These are phyloP conservation scores for Setophaga petechia DNA, from an alignment of 2,113 vertebrate genomes.

Conservation along the genomic window DNA sequence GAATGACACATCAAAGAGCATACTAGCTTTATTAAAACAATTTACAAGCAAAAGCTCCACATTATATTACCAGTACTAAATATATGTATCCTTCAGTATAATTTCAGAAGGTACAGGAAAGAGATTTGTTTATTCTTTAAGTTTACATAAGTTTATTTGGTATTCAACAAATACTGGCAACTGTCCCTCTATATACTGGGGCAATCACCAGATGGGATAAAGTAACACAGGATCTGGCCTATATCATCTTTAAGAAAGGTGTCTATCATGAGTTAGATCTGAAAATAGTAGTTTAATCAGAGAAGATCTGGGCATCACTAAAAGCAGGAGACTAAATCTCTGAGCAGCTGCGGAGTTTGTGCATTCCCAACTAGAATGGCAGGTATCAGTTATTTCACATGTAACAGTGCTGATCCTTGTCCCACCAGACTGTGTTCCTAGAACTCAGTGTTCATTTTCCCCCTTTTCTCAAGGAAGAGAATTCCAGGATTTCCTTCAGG, in stretches of 20 bases:
- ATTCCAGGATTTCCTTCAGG: background rate
- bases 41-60: conserved; percentile 15
- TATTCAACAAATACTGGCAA: background rate
- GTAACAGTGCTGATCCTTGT: background rate
- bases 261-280: background rate
- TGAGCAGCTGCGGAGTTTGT: background rate
- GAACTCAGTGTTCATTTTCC: background rate
- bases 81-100: background rate
- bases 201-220: background rate
- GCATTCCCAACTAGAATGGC: background rate
- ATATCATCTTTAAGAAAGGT: background rate
- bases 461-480: background rate
- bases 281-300: background rate
- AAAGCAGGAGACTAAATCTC: background rate
- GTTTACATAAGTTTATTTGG: background rate
- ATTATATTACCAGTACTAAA: background rate
- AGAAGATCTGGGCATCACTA: background rate
- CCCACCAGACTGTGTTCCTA: background rate
- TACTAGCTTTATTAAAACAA: conserved; percentile 30
- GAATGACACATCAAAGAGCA: conserved; percentile 33
- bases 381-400: background rate
- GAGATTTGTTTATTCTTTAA: conserved; percentile 15
- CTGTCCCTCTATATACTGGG: background rate
- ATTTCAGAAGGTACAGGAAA: conserved; percentile 20
- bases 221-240: background rate